A percentile compares a stretch with the other conserved stretches of the same genome.
These are phyloP conservation scores for Drosophila infuscata DNA, from an alignment of 2,888 invertebrate genomes.

Conservation along the genomic window DNA sequence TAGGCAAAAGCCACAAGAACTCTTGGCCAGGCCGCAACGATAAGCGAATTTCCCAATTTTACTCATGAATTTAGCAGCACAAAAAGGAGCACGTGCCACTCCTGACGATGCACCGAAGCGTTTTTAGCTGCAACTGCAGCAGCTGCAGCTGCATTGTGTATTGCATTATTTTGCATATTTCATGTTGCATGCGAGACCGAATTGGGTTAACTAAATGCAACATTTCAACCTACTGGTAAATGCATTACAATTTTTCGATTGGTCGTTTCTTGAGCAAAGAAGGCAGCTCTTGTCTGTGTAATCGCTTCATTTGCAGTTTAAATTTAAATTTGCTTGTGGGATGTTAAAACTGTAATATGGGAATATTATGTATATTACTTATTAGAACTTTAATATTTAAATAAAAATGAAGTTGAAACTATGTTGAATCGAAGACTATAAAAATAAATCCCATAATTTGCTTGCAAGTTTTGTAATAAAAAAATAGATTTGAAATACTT, in stretches of 20 bases:
- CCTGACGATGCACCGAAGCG: slow-evolving; percentile 47
- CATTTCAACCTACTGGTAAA: slow-evolving; percentile 39
- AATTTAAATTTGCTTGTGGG: slow-evolving; percentile 5
- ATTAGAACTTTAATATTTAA: background rate
- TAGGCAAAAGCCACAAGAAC: slow-evolving; percentile 21
- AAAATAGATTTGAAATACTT: background rate
- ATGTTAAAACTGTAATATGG: background rate
- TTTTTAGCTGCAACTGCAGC: slow-evolving; percentile 28
- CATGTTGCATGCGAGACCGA: slow-evolving; percentile 55
- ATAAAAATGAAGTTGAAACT: background rate
- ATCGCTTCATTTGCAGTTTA: background rate
- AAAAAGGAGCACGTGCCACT: slow-evolving; percentile 21
- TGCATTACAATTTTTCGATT: slow-evolving; percentile 45
- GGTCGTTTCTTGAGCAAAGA: slow-evolving; percentile 9
- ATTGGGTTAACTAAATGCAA: slow-evolving; percentile 67
- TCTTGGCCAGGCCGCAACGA: slow-evolving; percentile 10
- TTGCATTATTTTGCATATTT: slow-evolving; percentile 68
- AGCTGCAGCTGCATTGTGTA: slow-evolving; percentile 9
- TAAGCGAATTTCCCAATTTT: slow-evolving; percentile 36
- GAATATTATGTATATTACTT: background rate
- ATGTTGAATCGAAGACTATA: background rate
- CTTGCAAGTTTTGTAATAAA: background rate
- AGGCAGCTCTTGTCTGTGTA: background rate
- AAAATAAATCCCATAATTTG: background rate
- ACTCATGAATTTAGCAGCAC: slow-evolving; percentile 15